Conservation (phyloP, 2,888 invertebrate species). For the Resseliella maxima region DNA sequence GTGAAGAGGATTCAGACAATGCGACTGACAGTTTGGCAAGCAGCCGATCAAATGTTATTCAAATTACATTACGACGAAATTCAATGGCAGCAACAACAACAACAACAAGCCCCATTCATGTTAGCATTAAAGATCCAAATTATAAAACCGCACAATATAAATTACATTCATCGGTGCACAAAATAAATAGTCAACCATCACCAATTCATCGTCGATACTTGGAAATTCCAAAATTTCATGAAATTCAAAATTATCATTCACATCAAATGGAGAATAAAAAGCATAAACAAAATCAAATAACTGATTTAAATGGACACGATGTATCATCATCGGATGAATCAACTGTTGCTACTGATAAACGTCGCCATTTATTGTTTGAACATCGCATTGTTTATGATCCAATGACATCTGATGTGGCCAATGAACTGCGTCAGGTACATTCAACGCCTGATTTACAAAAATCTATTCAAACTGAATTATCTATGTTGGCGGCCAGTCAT, state of each 20-base stretch:
- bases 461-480: slow-evolving; percentile 60
- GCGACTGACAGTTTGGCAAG: slow-evolving; percentile 61
- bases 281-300: slow-evolving; percentile 62
- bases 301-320: background rate
- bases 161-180: background rate
- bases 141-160: background rate
- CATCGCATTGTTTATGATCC: slow-evolving; percentile 17
- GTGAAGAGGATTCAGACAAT: slow-evolving; percentile 20
- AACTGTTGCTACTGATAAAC: background rate
- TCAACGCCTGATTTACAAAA: slow-evolving; percentile 67
- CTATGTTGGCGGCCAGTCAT: background rate
- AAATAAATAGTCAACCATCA: slow-evolving; percentile 29
- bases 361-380: background rate
- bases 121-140: background rate
- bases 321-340: background rate
- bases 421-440: slow-evolving; percentile 57
- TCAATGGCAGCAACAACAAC: slow-evolving; percentile 46
- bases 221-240: slow-evolving; percentile 54
- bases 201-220: slow-evolving; percentile 49
- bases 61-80: slow-evolving; percentile 61
- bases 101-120: background rate
- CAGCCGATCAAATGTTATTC: slow-evolving; percentile 63
- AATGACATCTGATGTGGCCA: background rate
- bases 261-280: background rate
- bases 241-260: background rate